These are phyloP conservation scores for Alethe diademata DNA, from an alignment of 2,113 vertebrate genomes.

Conservation along the genomic window DNA sequence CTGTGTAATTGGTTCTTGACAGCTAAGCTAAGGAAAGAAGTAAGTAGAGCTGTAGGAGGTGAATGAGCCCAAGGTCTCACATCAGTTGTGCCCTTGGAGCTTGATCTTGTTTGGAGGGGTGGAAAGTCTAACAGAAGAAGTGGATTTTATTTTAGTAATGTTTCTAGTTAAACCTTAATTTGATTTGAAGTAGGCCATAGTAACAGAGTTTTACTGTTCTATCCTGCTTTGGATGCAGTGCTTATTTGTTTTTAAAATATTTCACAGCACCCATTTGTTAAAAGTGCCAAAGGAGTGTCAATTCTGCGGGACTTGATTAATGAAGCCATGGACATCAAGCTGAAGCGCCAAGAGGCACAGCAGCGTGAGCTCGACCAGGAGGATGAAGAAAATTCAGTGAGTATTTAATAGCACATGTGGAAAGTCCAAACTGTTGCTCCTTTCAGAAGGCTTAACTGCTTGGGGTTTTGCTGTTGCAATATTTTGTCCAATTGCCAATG, in stretches of 20 bases:
- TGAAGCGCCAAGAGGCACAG: conserved; percentile 85
- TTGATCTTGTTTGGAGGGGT: not conserved
- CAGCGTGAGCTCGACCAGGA: conserved; percentile 87
- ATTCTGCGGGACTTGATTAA: conserved; percentile 86
- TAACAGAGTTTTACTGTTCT: not conserved
- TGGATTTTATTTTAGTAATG: not conserved
- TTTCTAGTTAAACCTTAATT: not conserved
- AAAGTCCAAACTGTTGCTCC: not conserved
- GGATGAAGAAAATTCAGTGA: conserved; percentile 91
- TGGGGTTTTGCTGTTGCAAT: not conserved
- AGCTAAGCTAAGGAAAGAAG: not conserved
- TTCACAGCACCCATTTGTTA: conserved; percentile 87
- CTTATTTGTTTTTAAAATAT: not conserved
- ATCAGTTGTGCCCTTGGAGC: not conserved
- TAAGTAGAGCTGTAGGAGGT: not conserved
- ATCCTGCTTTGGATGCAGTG: not conserved
- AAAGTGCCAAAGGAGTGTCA: conserved; percentile 84
- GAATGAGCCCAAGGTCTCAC: not conserved
- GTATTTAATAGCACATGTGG: not conserved
- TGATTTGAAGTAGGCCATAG: not conserved
- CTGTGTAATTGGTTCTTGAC: not conserved
- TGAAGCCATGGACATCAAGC: conserved; percentile 92
- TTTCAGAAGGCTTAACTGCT: not conserved
- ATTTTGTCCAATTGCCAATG: not conserved
- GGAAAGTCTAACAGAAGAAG: not conserved